A percentile compares a stretch with the other conserved stretches of the same genome.
Conservation (phyloP, 2,113 vertebrate species). For the Paraplagusia blochii region DNA sequence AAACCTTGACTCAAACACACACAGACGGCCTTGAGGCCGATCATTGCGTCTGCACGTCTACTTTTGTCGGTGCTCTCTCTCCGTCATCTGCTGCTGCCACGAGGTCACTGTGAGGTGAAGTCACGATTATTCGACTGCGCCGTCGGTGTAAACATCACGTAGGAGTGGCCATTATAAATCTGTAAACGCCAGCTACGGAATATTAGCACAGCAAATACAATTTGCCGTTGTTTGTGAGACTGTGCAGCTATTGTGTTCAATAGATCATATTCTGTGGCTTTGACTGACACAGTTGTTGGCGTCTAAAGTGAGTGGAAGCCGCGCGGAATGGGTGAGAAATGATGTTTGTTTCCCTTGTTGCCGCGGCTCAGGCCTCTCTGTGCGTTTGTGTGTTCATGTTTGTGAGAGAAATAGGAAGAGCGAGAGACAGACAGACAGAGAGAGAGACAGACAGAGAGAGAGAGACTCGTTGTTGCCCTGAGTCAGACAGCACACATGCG, state of each 20-base stretch:
- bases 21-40: too few species aligned
- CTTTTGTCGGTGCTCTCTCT: too few species aligned
- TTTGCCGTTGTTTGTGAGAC: conserved; percentile 47
- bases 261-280: conserved; percentile 50
- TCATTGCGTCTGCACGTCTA: too few species aligned
- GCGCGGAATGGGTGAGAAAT: conserved; percentile 51
- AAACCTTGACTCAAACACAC: too few species aligned
- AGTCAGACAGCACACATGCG: conserved; percentile 28
- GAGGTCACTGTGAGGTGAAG: conserved; percentile 20
- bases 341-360: conserved; percentile 62
- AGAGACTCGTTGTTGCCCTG: conserved; percentile 44
- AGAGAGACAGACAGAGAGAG: neutral
- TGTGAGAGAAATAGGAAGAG: neutral
- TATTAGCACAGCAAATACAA: conserved; percentile 16
- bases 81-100: neutral
- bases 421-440: too few species aligned
- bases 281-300: conserved; percentile 58
- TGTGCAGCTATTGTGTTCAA: conserved; percentile 56
- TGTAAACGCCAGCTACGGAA: conserved; percentile 27
- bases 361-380: conserved; percentile 4
- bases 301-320: conserved; percentile 50
- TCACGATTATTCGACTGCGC: conserved; percentile 9
- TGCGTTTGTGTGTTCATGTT: conserved; percentile 17
- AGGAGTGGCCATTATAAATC: conserved; percentile 51
- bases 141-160: conserved; percentile 50